Conservation (phyloP, 37 sponge, comb jelly and placozoan genomes). For the Bolinopsis microptera region DNA sequence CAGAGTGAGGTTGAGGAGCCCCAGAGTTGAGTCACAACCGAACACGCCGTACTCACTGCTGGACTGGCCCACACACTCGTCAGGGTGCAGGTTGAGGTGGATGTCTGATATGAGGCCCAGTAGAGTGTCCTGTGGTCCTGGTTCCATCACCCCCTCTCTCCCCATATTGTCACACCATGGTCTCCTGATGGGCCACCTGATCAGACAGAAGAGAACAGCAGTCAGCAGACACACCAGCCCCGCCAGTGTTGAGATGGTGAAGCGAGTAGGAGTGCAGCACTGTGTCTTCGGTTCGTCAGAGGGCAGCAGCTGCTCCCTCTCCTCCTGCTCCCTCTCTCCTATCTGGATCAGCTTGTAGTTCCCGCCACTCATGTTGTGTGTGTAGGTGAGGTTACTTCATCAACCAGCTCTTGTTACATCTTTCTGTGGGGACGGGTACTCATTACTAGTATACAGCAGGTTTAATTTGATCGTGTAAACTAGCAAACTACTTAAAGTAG, state of each 20-base stretch:
- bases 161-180: background rate
- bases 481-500: too few relatives aligned
- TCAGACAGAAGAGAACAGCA: background rate
- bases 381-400: too few relatives aligned
- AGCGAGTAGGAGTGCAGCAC: constrained; percentile 5
- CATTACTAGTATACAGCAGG: too few relatives aligned
- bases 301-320: background rate
- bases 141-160: background rate
- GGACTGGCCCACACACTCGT: background rate
- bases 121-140: background rate
- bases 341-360: background rate
- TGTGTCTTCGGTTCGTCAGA: background rate
- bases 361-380: background rate
- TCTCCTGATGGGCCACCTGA: background rate
- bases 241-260: constrained; percentile 25
- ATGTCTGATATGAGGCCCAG: background rate
- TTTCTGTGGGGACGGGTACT: too few relatives aligned
- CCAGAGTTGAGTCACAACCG: constrained; percentile 28
- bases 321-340: background rate
- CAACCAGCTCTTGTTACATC: too few relatives aligned
- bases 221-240: background rate
- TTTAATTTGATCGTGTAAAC: too few relatives aligned
- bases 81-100: background rate
- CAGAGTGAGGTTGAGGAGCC: constrained; percentile 6
- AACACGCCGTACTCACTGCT: background rate